Percentiles rank a stretch among this genome's conserved stretches.
phyloP scores from a whole-genome alignment of 1,140 invertebrate species.

The Brachionus manjavacas region DNA sequence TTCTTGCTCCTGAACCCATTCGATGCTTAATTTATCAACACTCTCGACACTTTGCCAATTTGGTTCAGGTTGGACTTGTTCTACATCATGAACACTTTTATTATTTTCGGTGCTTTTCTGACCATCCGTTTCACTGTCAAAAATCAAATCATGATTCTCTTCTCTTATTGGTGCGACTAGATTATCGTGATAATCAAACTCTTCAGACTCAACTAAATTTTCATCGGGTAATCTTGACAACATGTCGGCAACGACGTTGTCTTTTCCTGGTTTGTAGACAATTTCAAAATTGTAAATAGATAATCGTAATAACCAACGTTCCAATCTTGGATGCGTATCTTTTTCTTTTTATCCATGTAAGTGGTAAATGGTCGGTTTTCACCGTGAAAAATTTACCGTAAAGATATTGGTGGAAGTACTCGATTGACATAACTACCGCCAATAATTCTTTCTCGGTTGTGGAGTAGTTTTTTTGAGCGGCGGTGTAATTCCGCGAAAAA shows the following conservation, averaged over 20 bases:
- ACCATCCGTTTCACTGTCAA: not conserved
- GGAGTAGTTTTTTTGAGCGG: slow-evolving; percentile 45
- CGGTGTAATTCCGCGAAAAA: not conserved
- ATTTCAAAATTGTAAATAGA: not conserved
- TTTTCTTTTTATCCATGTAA: slow-evolving; percentile 51
- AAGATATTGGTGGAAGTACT: slow-evolving; percentile 55
- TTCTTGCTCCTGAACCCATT: no score
- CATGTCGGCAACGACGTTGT: not conserved
- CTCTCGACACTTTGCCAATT: not conserved
- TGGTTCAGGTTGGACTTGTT: not conserved
- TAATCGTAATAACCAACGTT: slow-evolving; percentile 3
- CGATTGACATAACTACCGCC: slow-evolving; percentile 54
- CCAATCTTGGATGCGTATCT: slow-evolving; percentile 20
- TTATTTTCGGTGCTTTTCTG: not conserved
- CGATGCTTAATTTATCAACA: no score
- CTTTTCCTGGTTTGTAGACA: not conserved
- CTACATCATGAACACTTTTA: not conserved
- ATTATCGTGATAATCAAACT: not conserved
- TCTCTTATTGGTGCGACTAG: not conserved
- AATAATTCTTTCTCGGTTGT: slow-evolving; percentile 52
- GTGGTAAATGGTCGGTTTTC: slow-evolving; percentile 59
- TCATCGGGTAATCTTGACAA: not conserved
- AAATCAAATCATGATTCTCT: not conserved
- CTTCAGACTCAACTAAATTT: not conserved
- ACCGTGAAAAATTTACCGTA: slow-evolving; percentile 57